phyloP scores from a whole-genome alignment of 2,113 vertebrate species.

The Cygnus buccinator region DNA sequence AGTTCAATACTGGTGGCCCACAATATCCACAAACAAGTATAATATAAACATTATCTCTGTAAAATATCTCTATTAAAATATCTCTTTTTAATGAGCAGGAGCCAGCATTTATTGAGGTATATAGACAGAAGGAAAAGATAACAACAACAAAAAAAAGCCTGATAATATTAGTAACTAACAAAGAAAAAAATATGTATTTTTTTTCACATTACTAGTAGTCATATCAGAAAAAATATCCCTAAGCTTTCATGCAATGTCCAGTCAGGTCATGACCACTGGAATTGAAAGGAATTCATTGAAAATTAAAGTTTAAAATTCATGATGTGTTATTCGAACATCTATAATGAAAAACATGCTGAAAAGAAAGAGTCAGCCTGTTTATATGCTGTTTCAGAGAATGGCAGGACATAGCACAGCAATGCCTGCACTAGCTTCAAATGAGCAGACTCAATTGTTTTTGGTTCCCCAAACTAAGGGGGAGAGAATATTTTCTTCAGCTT shows the following conservation, averaged over 20 bases:
- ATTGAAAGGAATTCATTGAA: neutral
- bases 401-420: accelerated
- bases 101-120: neutral
- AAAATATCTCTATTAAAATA: neutral
- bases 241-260: neutral
- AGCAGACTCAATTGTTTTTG: neutral
- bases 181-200: neutral
- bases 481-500: neutral
- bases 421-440: neutral
- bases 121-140: neutral
- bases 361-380: neutral
- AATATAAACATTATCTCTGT: neutral
- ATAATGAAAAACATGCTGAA: neutral
- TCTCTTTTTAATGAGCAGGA: neutral
- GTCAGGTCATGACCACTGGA: accelerated
- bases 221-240: neutral
- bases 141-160: neutral
- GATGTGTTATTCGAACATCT: neutral
- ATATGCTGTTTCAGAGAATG: neutral
- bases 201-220: neutral
- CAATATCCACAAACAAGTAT: neutral
- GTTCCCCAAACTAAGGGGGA: neutral
- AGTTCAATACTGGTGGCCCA: neutral
- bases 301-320: neutral
- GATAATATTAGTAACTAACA: neutral